Percentiles rank a stretch among this genome's conserved stretches.
Evolutionary conservation across 2,797 vertebrate genomes (phyloP).

Genomic region (Gastrophryne carolinensis): DNA sequence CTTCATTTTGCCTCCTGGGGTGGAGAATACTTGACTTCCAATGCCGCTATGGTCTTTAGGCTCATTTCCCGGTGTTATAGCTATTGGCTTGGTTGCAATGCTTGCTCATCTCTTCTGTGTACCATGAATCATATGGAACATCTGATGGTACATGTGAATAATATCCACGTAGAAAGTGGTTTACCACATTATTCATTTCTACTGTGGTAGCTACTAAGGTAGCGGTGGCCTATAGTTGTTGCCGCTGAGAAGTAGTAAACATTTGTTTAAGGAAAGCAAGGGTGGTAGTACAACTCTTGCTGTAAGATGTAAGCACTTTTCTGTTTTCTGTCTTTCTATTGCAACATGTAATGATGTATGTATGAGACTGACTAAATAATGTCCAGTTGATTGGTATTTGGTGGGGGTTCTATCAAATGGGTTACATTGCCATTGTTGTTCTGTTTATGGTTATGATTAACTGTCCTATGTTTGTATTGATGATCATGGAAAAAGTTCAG

Average conservation of each 20-base stretch:
- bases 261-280: background rate
- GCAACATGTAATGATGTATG: slow-evolving; percentile 50
- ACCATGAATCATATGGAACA: background rate
- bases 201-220: background rate
- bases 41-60: slow-evolving; percentile 31
- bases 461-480: slow-evolving; percentile 24
- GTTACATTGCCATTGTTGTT: slow-evolving; percentile 28
- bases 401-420: slow-evolving; percentile 28
- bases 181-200: background rate
- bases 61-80: slow-evolving; percentile 18
- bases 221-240: slow-evolving; percentile 21
- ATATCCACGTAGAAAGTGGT: background rate
- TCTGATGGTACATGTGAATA: background rate
- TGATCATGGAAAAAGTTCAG: slow-evolving; percentile 17
- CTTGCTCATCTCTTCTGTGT: slow-evolving; percentile 1
- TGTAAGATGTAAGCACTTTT: slow-evolving; percentile 49
- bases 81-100: background rate
- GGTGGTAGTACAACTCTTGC: slow-evolving; percentile 8
- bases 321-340: slow-evolving; percentile 49
- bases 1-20: slow-evolving; percentile 25
- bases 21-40: slow-evolving; percentile 35
- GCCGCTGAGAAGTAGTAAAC: background rate
- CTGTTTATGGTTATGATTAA: slow-evolving; percentile 21
- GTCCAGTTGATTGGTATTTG: slow-evolving; percentile 39
- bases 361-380: slow-evolving; percentile 38